A percentile compares a stretch with the other conserved stretches of the same genome.
phyloP scores from a whole-genome alignment of 2,797 vertebrate genomes.

The Poecilia wingei region DNA sequence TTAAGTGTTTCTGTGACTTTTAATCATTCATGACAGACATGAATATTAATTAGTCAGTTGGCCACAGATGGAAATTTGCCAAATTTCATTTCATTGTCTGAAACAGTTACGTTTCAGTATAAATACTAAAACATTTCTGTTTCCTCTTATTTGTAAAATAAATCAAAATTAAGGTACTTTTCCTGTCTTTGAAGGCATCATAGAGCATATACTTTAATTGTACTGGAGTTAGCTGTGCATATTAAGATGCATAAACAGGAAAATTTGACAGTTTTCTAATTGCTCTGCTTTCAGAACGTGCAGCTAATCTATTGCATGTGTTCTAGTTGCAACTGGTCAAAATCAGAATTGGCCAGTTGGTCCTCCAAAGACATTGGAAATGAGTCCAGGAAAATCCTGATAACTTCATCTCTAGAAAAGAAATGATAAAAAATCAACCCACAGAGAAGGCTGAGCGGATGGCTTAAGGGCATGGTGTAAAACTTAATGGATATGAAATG shows the following conservation, averaged over 20 bases:
- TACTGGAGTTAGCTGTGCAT: background rate
- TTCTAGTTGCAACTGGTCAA: background rate
- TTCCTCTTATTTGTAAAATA: background rate
- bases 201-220: background rate
- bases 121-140: background rate
- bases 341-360: background rate
- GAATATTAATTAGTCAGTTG: background rate
- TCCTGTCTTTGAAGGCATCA: background rate
- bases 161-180: background rate
- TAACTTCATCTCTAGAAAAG: background rate
- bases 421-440: background rate
- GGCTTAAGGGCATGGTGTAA: background rate
- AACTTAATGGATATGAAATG: background rate
- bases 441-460: background rate
- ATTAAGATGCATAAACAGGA: background rate
- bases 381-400: background rate
- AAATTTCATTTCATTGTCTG: background rate
- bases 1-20: background rate
- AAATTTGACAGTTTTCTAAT: background rate
- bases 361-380: background rate
- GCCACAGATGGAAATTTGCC: background rate
- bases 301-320: background rate
- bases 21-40: background rate
- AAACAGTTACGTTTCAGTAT: background rate
- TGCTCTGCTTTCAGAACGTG: background rate